These are phyloP conservation scores for Oligia latruncula DNA, from an alignment of 2,888 invertebrate species.

Conservation along the genomic window DNA sequence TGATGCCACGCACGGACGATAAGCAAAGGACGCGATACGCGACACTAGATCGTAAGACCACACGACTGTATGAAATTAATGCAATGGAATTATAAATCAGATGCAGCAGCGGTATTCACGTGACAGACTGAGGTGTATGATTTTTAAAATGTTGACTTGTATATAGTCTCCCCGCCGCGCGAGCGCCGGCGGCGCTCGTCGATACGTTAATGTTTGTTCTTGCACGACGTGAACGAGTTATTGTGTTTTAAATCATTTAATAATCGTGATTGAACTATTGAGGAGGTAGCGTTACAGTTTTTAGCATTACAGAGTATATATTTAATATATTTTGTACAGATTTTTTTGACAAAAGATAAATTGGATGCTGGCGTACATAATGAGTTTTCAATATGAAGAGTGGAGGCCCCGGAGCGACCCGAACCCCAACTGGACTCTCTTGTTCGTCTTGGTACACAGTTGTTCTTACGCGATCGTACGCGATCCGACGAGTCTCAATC, in stretches of 20 bases:
- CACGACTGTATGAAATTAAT: slow-evolving; percentile 84
- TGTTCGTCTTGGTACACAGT: slow-evolving; percentile 78
- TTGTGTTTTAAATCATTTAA: slow-evolving; percentile 90
- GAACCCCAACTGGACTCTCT: slow-evolving; percentile 80
- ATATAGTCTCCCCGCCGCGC: slow-evolving; percentile 81
- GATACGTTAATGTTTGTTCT: slow-evolving; percentile 89
- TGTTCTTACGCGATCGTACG: slow-evolving; percentile 73
- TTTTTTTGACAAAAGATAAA: slow-evolving; percentile 91
- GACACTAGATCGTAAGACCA: slow-evolving; percentile 84
- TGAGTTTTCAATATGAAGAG: slow-evolving; percentile 89
- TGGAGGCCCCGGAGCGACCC: slow-evolving; percentile 85
- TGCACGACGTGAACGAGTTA: slow-evolving; percentile 87
- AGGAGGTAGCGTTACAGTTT: slow-evolving; percentile 90
- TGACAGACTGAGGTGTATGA: slow-evolving; percentile 84
- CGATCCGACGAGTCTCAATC: slow-evolving; percentile 74
- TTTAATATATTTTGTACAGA: slow-evolving; percentile 91
- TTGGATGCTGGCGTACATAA: slow-evolving; percentile 89
- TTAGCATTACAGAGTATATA: slow-evolving; percentile 91
- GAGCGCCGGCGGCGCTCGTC: slow-evolving; percentile 71
- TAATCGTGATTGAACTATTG: slow-evolving; percentile 90
- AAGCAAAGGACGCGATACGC: slow-evolving; percentile 88
- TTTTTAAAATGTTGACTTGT: slow-evolving; percentile 87
- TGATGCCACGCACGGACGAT: slow-evolving; percentile 89
- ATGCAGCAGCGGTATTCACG: slow-evolving; percentile 77
- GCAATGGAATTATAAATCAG: slow-evolving; percentile 87